These are phyloP conservation scores for Poecilia gillii DNA, from an alignment of 2,797 vertebrate genomes.

Conservation along the genomic window DNA sequence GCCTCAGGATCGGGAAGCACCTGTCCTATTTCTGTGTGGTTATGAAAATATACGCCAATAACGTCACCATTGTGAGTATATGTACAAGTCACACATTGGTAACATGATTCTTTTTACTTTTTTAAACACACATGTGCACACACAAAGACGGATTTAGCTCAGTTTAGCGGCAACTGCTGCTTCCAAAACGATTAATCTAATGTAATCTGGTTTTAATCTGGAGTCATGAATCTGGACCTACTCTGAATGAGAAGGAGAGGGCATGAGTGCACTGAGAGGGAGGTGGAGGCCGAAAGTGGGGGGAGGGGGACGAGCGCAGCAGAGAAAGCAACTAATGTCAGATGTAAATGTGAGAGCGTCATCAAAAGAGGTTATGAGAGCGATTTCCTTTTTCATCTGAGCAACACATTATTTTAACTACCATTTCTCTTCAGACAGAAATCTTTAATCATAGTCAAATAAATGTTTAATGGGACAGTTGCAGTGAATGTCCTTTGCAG, in stretches of 20 bases:
- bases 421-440: slow-evolving; percentile 58
- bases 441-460: slow-evolving; percentile 77
- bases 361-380: slow-evolving; percentile 9
- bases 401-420: slow-evolving; percentile 28
- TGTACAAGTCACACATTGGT: slow-evolving; percentile 20
- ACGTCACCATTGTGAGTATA: not conserved
- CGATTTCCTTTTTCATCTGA: slow-evolving; percentile 30
- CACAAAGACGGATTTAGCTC: slow-evolving; percentile 31
- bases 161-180: slow-evolving; percentile 39
- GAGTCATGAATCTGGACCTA: slow-evolving; percentile 53
- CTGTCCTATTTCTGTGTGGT: slow-evolving; percentile 1
- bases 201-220: slow-evolving; percentile 58
- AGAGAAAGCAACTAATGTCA: slow-evolving; percentile 18
- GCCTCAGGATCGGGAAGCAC: slow-evolving; percentile 5
- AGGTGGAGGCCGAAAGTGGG: slow-evolving; percentile 1
- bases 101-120: not conserved
- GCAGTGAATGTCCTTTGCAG: slow-evolving; percentile 50
- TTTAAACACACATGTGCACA: slow-evolving; percentile 11
- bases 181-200: slow-evolving; percentile 46
- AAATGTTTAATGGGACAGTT: slow-evolving; percentile 80
- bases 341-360: slow-evolving; percentile 20
- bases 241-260: slow-evolving; percentile 30
- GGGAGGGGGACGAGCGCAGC: not conserved
- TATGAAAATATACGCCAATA: slow-evolving; percentile 1
- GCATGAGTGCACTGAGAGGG: slow-evolving; percentile 26